Evolutionary conservation across 2,113 vertebrate species (phyloP), one percentile per base, ranked within the genome.

Genomic region (Tinamus guttatus): DNA sequence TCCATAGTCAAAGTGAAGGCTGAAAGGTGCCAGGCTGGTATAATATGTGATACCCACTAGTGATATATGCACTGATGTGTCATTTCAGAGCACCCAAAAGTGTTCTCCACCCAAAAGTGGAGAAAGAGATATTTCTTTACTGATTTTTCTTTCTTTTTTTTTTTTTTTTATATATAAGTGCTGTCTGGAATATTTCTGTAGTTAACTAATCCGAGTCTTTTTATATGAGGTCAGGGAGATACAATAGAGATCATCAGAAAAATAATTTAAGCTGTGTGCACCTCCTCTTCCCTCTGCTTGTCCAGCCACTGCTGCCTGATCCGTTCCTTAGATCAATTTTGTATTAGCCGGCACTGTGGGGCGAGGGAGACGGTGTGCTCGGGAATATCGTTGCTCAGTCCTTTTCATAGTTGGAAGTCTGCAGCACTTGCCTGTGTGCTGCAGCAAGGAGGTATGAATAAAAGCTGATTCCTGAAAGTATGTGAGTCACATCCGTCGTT

Each of bases 341-440:
- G 52, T 86, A 89, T 95, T 96, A 90, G 74, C 90, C 65, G 84
- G 63, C 69, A 95, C 89, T 51, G 43, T 52, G 51, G 43, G 71
- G 78, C 91, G 21, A 94, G 85, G 73, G 69, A 95, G 80, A 94
- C 82, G 94, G 58, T 87, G 89, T 77, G 27, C 90, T 84, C 73
- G 17, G 80, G 94, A 97, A 79, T 91, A 93, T 79, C 90, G 68
- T 91, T 98, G 95, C 95, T 95, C 36, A 0, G 92, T 97, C 96
- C 80, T 95, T 95, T 97, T 95, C 97, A 91, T 82, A 96, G 85
- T 83, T 90, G 41, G 94, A 93, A 87, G 92, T 90, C 94, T 90
- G 86, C 90, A 87, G 90, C 63, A 36, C 86, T 97, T 96, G 93
- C 93, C 92, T 83, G 54, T 93, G 94, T 91, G 87, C 85, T 89